Evolutionary conservation across 2,888 invertebrate species (phyloP).

Genomic region (Phyllotreta striolata): DNA sequence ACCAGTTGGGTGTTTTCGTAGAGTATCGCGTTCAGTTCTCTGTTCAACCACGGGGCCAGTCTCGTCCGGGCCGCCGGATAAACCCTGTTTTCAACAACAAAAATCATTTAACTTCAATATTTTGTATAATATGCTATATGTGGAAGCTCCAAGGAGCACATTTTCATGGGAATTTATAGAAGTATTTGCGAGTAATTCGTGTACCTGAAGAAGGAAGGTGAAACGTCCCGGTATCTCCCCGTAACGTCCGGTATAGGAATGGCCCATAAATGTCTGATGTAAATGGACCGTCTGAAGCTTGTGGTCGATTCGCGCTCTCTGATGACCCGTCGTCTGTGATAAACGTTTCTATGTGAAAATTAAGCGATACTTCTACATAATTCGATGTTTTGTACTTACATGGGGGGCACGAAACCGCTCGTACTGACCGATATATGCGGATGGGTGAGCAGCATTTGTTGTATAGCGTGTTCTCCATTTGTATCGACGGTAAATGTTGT

Average conservation of each 20-base stretch:
- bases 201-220: slow-evolving; percentile 79
- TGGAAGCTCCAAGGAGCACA: not conserved
- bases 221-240: slow-evolving; percentile 75
- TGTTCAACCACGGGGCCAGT: slow-evolving; percentile 85
- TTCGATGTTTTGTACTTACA: slow-evolving; percentile 37
- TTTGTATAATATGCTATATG: not conserved
- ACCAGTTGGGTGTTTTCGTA: slow-evolving; percentile 71
- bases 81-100: slow-evolving; percentile 63
- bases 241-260: slow-evolving; percentile 73
- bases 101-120: not conserved
- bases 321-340: slow-evolving; percentile 37
- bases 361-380: not conserved
- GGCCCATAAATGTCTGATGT: slow-evolving; percentile 80
- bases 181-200: slow-evolving; percentile 1
- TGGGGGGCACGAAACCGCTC: slow-evolving; percentile 45
- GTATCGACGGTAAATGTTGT: slow-evolving; percentile 74
- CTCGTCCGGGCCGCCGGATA: slow-evolving; percentile 84
- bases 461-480: slow-evolving; percentile 68
- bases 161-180: not conserved
- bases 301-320: slow-evolving; percentile 52
- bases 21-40: slow-evolving; percentile 83
- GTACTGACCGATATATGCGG: slow-evolving; percentile 50
- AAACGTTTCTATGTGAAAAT: slow-evolving; percentile 1
- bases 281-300: slow-evolving; percentile 74
- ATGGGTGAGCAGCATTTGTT: slow-evolving; percentile 65